Base-by-base conservation (phyloP, 2,797 vertebrate genomes). In the Molothrus ater region DNA sequence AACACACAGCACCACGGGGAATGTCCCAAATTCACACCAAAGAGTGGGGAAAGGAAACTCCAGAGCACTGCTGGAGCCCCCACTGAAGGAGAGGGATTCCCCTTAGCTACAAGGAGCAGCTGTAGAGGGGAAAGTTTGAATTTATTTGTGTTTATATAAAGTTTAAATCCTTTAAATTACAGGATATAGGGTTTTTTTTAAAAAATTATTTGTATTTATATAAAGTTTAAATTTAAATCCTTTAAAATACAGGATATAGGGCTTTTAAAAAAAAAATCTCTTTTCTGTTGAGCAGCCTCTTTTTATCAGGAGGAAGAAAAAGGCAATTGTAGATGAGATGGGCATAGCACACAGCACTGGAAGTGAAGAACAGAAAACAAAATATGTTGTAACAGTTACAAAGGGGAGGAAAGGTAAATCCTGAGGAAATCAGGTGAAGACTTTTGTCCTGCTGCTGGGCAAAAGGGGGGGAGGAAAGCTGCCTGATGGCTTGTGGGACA, bases 31-130 rank as follows among this genome's bases (percentile, higher is more conserved):
- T 66, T 29, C 29, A 53, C 6, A 5, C 17, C 22, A 8, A 80
- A 72, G 21, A 0, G 0, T 7, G 43, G 32, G 43, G 12, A 65
- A 57, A 22, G 22, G 3, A 26, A 74, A 74, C 38, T 13, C 40
- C 86, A 83, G 53, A 74, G 45, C 7, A 3, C 22, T 53, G 22
- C 20, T 25, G 48, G 5, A 75, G 63, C 59, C 26, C 19, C 24
- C 32, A 6, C 38, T 51, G 59, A 34, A 61, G 59, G 7, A 66
- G 28, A 3, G 34, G 7, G 17, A 57, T 31, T 45, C 20, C 15
- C 4, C 8, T 31, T 4, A 31, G 6, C 9, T 59, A 24, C 26
- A n/a, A 36, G 11, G 25, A 45, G 17, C 15, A 83, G 36, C 29
- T 64, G 11, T 12, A 19, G 0, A 59, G 32, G 43, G n/a, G 3